Conservation (phyloP, 2,113 vertebrate genomes). For the Oreochromis niloticus region DNA sequence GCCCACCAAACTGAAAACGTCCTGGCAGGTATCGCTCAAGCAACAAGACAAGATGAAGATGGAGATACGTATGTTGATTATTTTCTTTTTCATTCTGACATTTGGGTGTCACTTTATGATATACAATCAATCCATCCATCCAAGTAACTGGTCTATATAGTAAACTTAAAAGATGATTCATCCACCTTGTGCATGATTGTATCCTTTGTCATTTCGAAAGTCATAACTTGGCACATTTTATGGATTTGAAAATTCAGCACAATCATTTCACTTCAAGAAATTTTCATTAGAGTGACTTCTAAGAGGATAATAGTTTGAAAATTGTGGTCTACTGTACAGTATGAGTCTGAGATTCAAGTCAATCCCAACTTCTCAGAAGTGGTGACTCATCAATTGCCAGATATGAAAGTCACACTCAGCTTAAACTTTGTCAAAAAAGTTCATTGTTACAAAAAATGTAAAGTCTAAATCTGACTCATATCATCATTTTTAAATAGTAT, state of each 20-base stretch:
- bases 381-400: not conserved
- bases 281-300: not conserved
- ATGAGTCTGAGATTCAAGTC: not conserved
- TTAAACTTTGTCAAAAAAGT: not conserved
- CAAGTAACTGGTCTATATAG: not conserved
- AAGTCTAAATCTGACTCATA: not conserved
- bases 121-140: not conserved
- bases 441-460: not conserved
- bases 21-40: slow-evolving; percentile 46
- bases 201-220: not conserved
- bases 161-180: not conserved
- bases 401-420: not conserved
- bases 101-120: not conserved
- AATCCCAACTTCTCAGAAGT: not conserved
- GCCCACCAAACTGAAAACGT: slow-evolving; percentile 15
- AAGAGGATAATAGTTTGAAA: not conserved
- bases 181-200: not conserved
- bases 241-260: not conserved
- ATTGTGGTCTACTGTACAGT: not conserved
- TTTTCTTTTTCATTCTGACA: not conserved
- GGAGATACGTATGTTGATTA: slow-evolving; percentile 76
- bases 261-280: not conserved
- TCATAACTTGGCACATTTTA: not conserved
- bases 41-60: slow-evolving; percentile 75
- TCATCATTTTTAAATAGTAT: not conserved